Evolutionary conservation across 2,888 invertebrate species (phyloP).

Genomic region (Lutraria lutraria): DNA sequence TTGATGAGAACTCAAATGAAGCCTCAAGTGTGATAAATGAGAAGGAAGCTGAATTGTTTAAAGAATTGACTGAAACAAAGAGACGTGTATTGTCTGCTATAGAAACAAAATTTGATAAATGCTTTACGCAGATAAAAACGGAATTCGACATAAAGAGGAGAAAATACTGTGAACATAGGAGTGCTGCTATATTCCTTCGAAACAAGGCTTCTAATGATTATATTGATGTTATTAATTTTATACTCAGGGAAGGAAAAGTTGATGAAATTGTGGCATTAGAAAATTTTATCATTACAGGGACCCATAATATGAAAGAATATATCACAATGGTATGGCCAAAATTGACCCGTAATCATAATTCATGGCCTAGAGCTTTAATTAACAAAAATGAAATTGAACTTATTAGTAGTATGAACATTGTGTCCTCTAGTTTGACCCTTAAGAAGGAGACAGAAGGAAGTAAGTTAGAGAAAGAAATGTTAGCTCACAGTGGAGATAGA

Average conservation of each 20-base stretch:
- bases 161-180: slow-evolving; percentile 33
- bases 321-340: slow-evolving; percentile 19
- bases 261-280: slow-evolving; percentile 50
- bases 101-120: slow-evolving; percentile 49
- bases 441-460: background rate
- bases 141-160: slow-evolving; percentile 35
- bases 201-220: background rate
- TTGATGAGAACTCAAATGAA: slow-evolving; percentile 39
- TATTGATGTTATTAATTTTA: slow-evolving; percentile 30
- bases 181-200: slow-evolving; percentile 14
- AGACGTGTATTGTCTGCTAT: slow-evolving; percentile 36
- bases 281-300: background rate
- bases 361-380: slow-evolving; percentile 19
- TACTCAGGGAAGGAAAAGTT: slow-evolving; percentile 48
- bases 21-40: slow-evolving; percentile 25
- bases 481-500: background rate
- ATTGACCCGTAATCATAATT: background rate
- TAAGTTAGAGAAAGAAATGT: background rate
- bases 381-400: slow-evolving; percentile 20
- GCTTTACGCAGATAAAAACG: slow-evolving; percentile 27
- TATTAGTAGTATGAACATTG: slow-evolving; percentile 12
- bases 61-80: slow-evolving; percentile 39
- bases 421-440: background rate
- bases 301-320: slow-evolving; percentile 4
- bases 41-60: slow-evolving; percentile 43